Conservation (phyloP, 2,888 invertebrate species). For the Drosophila percnosoma region DNA sequence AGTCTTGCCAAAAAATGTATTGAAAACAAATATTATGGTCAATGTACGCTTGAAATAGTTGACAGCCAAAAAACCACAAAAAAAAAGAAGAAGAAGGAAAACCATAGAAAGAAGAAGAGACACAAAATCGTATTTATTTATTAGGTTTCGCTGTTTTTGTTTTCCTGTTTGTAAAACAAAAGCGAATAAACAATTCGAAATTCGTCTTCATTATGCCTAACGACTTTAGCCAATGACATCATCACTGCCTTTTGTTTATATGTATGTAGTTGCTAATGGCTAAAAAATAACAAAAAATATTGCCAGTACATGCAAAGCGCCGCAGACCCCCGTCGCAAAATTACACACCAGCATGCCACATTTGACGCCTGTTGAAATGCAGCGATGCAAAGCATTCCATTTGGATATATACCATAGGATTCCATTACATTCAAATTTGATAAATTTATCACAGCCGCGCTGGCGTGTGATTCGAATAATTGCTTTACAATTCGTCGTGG, state of each 20-base stretch:
- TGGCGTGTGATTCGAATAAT: constrained; percentile 73
- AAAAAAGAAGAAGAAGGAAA: background rate
- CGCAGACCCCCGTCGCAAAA: background rate
- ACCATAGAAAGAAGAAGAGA: background rate
- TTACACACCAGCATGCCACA: constrained; percentile 25
- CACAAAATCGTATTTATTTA: constrained; percentile 19
- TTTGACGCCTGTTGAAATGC: constrained; percentile 62
- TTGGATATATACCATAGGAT: constrained; percentile 3
- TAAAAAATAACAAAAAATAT: constrained; percentile 30
- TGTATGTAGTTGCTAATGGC: constrained; percentile 19
- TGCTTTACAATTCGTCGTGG: constrained; percentile 70
- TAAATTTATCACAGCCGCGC: constrained; percentile 58
- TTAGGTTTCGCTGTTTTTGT: constrained; percentile 5
- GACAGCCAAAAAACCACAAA: constrained; percentile 18
- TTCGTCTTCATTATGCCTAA: constrained; percentile 69
- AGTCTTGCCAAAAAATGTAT: constrained; percentile 72
- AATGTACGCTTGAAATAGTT: constrained; percentile 36
- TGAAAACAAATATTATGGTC: constrained; percentile 39
- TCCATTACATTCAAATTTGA: constrained; percentile 50
- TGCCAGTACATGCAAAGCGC: background rate
- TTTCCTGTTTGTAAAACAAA: constrained; percentile 36
- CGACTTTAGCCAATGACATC: constrained; percentile 65
- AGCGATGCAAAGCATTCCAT: constrained; percentile 65
- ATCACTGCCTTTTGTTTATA: constrained; percentile 34
- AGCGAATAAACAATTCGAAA: constrained; percentile 59